Base-by-base conservation (phyloP, 2,797 vertebrate species). In the Xerus rutilus region DNA sequence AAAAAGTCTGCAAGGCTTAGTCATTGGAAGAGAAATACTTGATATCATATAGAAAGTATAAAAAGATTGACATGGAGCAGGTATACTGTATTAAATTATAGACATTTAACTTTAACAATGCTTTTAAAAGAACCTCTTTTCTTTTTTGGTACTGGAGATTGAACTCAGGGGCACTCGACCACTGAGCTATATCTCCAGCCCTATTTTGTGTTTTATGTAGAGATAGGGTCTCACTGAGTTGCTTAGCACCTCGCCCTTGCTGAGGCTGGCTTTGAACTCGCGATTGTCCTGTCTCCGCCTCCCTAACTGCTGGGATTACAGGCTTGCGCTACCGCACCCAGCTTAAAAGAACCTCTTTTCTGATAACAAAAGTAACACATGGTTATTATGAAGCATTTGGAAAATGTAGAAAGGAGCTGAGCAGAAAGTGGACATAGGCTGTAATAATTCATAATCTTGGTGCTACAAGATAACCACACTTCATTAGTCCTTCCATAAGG, bases 401-500 rank as follows among this genome's bases (percentile, higher is more conserved):
- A 87, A 96, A 96, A 77, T 20, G 70, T 3, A 67, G 47, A 83
- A 52, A 78, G 14, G 12, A 94, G 15, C 18, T 91, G 86, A 94
- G 67, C 95, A 96, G 77, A 90, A 74, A 94, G 69, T 54, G 9
- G 72, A 95, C 87, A 81, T 84, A 52, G 65, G 52, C 28, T 43
- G 5, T 79, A 70, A 83, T 64, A 92, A 84, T 62, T 59, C 72
- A 43, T 81, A 72, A 74, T 78, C 57, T 62, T 70, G 14, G 20
- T 93, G 43, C 65, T 91, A 52, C 67, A 64, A 91, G n/a, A 89
- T 86, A 91, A 82, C 21, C 14, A 32, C n/a, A 11, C 54, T 91
- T 92, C 74, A 62, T 83, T n/a, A 73, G 28, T 59, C 67, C 89
- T 93, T 85, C 77, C 45, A 65, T 62, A 79, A 96, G 93, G 23